These are phyloP conservation scores for Siphonodentalium dalli DNA, from an alignment of 2,888 invertebrate species.

Conservation along the genomic window DNA sequence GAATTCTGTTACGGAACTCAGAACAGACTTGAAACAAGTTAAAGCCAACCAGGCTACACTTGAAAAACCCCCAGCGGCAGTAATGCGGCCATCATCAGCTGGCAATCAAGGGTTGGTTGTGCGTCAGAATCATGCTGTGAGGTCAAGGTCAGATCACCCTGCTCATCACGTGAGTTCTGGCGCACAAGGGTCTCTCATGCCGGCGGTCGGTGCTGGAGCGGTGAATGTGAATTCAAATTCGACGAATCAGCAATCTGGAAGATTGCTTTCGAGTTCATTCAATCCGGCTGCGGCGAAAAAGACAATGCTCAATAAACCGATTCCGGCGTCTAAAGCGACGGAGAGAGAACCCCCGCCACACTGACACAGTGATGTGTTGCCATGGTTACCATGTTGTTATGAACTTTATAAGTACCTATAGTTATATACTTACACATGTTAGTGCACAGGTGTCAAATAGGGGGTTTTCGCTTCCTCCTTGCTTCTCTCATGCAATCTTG, in stretches of 20 bases:
- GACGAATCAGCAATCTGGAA: slow-evolving; percentile 36
- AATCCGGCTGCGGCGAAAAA: slow-evolving; percentile 55
- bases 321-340: slow-evolving; percentile 52
- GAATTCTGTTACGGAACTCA: neutral
- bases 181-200: no score
- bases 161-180: slow-evolving; percentile 27
- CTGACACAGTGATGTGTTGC: no score
- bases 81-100: slow-evolving; percentile 14
- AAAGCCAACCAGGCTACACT: slow-evolving; percentile 8
- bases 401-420: no score
- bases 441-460: no score
- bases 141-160: neutral
- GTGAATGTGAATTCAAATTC: slow-evolving; percentile 36
- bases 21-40: slow-evolving; percentile 10
- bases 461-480: no score
- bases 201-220: slow-evolving; percentile 33
- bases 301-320: slow-evolving; percentile 59
- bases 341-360: slow-evolving; percentile 58
- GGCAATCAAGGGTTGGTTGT: slow-evolving; percentile 11
- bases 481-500: no score
- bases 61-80: slow-evolving; percentile 12
- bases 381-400: no score
- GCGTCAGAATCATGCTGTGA: slow-evolving; percentile 6
- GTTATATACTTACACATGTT: no score
- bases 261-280: slow-evolving; percentile 34